Conservation (phyloP, 1,140 invertebrate genomes). For the Macrosteles quadrilineatus region DNA sequence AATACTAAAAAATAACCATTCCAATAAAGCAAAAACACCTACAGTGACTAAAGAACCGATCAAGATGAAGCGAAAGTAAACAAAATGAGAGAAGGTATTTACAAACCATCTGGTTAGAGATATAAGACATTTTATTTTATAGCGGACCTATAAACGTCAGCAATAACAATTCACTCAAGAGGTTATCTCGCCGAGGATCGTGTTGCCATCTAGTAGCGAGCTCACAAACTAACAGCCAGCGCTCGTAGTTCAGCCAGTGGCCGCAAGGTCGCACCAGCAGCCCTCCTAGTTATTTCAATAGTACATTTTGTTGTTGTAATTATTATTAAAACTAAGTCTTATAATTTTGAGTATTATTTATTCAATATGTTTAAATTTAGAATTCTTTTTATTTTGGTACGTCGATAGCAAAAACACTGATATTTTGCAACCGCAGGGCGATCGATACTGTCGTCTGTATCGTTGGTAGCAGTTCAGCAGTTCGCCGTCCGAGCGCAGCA, state of each 20-base stretch:
- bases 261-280: neutral
- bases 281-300: too few species aligned
- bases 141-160: constrained; percentile 13
- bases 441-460: too few species aligned
- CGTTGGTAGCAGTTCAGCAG: neutral
- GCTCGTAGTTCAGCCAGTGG: neutral
- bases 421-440: too few species aligned
- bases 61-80: too few species aligned
- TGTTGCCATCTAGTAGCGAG: constrained; percentile 15
- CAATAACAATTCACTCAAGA: constrained; percentile 13
- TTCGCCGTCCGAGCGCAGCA: constrained; percentile 1
- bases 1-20: too few species aligned
- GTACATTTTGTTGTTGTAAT: too few species aligned
- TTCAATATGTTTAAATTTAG: neutral
- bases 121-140: constrained; percentile 22
- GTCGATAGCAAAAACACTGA: neutral
- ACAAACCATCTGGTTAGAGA: constrained; percentile 4
- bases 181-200: neutral
- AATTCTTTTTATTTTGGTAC: neutral
- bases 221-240: neutral
- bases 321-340: too few species aligned
- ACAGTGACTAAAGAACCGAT: too few species aligned
- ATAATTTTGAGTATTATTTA: neutral
- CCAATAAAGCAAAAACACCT: too few species aligned
- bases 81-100: constrained; percentile 7